Conservation (phyloP, 2,888 invertebrate species). For the Epsilonema sp. region DNA sequence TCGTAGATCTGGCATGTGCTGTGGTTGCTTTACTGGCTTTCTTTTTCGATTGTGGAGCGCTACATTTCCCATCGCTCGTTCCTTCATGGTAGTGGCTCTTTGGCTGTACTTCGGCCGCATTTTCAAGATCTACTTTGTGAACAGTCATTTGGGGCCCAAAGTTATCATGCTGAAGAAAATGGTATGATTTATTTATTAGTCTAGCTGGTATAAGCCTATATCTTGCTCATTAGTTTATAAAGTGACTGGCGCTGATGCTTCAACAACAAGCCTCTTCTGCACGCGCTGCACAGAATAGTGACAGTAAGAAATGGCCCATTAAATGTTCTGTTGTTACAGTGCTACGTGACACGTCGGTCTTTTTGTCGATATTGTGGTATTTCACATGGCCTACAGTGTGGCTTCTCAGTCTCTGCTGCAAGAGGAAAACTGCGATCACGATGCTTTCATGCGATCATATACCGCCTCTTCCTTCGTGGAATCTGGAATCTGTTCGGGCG, state of each 20-base stretch:
- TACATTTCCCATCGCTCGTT: constrained; percentile 27
- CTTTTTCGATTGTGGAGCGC: constrained; percentile 13
- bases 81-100: constrained; percentile 30
- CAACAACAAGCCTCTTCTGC: too few species aligned
- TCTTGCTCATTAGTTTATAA: too few species aligned
- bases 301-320: too few species aligned
- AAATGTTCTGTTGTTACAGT: constrained; percentile 17
- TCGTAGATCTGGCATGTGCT: too few species aligned
- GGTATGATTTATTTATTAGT: too few species aligned
- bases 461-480: constrained; percentile 30
- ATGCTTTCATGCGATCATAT: constrained; percentile 22
- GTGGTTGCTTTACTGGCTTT: constrained; percentile 15
- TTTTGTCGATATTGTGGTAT: constrained; percentile 32
- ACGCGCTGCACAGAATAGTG: too few species aligned
- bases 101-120: constrained; percentile 28
- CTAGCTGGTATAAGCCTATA: too few species aligned
- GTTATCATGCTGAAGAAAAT: constrained; percentile 33
- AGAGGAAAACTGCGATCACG: constrained; percentile 22
- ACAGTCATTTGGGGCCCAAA: constrained; percentile 35
- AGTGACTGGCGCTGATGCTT: too few species aligned
- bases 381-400: constrained; percentile 33
- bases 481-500: constrained; percentile 35
- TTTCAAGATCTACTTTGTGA: constrained; percentile 27
- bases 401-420: constrained; percentile 30
- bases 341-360: constrained; percentile 30